Evolutionary conservation across 1,140 invertebrate species (phyloP), one percentile per base, ranked within the genome.

Genomic region (Caenorhabditis brenneri): DNA sequence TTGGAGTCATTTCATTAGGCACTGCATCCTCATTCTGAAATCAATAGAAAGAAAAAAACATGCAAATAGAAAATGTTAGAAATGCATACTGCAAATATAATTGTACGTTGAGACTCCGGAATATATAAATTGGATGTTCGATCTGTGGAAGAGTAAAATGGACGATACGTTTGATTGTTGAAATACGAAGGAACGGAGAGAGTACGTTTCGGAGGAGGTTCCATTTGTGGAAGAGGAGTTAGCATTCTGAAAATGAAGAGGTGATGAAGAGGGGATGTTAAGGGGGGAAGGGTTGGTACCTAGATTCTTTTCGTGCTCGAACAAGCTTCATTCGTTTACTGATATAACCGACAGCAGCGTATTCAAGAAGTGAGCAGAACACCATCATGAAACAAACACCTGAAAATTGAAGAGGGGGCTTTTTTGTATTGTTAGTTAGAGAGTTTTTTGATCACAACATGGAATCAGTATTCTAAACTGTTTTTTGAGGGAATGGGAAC

Each of bases 321-420:
- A 81, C 46, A n/a, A 87, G 36, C 51, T 87, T 86, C 49, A 87
- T 85, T 53, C 85, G n/a, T 78, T 87, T 87, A 85, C 81, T 87
- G 19, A 87, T 87, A 48, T 86, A 88, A 16, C 87, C 88, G 16
- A 88, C 87, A 5, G 86, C 86, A 7, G 87, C 87, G 46, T 88
- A 88, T 74, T 88, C 87, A 22, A 88, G 69, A 24, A 88, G 69
- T 9, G 87, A 88, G 22, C 85, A 79, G 58, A 88, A 88, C 1
- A 88, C 88, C 86, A 88, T 88, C 53, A 89, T 55, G 80, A 88
- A 88, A 48, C 81, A 88, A 1, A 84, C 85, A 16, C 87, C 87
- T 65, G 84, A 78, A 88, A 85, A 16, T 15, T 31, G 15, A 58
- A 31, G 19, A 22, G n/a, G n/a, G n/a, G n/a, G n/a, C n/a, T n/a